A percentile compares a stretch with the other conserved stretches of the same genome.
Conservation (phyloP, 2,797 vertebrate genomes). For the Discoglossus pictus region DNA sequence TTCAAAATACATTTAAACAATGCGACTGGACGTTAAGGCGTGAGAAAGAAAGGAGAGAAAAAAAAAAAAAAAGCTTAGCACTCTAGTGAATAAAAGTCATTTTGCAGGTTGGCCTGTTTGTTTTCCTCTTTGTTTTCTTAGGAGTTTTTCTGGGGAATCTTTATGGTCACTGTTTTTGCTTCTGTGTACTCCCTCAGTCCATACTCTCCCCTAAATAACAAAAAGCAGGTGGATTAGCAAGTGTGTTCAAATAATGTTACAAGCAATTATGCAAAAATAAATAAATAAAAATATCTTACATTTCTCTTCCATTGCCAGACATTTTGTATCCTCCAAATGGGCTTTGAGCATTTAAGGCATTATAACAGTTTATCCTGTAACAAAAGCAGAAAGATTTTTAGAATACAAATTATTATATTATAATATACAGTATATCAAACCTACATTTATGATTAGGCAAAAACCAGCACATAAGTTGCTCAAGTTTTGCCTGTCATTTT, state of each 20-base stretch:
- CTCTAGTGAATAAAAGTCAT: conserved; percentile 8
- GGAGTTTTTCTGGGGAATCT: conserved; percentile 93
- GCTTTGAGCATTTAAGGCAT: conserved; percentile 96
- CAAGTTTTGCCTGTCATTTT: too few species aligned
- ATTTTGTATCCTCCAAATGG: conserved; percentile 99
- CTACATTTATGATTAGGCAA: too few species aligned
- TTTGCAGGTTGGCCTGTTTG: conserved; percentile 49
- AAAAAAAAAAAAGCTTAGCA: conserved; percentile 12
- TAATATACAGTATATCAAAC: too few species aligned
- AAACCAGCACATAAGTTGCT: too few species aligned
- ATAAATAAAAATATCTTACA: conserved; percentile 76
- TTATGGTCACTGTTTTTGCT: conserved; percentile 97
- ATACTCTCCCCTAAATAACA: conserved; percentile 83
- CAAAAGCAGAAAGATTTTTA: conserved; percentile 35
- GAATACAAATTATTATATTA: too few species aligned
- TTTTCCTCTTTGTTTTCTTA: conserved; percentile 67
- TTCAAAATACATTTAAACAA: too few species aligned
- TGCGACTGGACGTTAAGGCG: too few species aligned
- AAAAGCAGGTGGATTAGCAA: background rate
- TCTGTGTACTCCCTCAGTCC: conserved; percentile 95
- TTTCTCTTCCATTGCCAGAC: conserved; percentile 98
- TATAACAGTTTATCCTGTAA: conserved; percentile 97
- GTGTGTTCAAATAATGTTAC: background rate
- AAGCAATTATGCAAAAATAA: background rate
- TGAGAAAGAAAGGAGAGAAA: background rate